These are phyloP conservation scores for Orthonyx spaldingii DNA, from an alignment of 2,113 vertebrate genomes.

Conservation along the genomic window DNA sequence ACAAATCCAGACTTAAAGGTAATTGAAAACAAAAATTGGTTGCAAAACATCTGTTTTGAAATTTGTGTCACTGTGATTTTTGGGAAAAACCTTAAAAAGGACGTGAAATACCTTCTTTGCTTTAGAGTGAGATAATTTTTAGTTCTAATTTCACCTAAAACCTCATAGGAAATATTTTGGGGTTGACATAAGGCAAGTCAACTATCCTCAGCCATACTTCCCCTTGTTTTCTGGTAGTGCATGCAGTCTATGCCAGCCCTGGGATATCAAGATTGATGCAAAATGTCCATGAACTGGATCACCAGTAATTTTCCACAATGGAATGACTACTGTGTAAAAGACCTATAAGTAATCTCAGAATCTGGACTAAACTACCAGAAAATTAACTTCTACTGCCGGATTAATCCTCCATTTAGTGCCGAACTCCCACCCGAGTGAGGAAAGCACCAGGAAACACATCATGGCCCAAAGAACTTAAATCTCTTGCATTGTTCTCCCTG, in stretches of 20 bases:
- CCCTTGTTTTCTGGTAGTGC: not conserved
- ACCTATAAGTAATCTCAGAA: not conserved
- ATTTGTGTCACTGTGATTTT: not conserved
- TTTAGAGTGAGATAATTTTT: not conserved
- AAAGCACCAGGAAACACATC: not conserved
- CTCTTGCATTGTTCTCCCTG: not conserved
- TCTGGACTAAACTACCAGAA: not conserved
- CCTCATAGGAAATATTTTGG: not conserved
- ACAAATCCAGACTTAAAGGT: not conserved
- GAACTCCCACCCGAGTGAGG: not conserved
- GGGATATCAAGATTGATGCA: not conserved
- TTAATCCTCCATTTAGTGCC: not conserved
- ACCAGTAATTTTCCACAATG: not conserved
- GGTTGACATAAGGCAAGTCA: not conserved
- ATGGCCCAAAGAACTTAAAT: not conserved
- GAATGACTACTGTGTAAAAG: not conserved
- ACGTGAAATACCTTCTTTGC: not conserved
- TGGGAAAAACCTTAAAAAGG: not conserved
- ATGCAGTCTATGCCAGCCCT: accelerated
- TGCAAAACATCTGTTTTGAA: not conserved
- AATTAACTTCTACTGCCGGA: not conserved
- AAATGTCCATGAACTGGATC: not conserved
- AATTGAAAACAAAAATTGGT: not conserved
- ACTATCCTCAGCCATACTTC: not conserved
- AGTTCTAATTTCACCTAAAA: not conserved